A percentile compares a stretch with the other conserved stretches of the same genome.
phyloP scores from a whole-genome alignment of 2,797 vertebrate genomes.

The Heteromormyrus szaboi region DNA sequence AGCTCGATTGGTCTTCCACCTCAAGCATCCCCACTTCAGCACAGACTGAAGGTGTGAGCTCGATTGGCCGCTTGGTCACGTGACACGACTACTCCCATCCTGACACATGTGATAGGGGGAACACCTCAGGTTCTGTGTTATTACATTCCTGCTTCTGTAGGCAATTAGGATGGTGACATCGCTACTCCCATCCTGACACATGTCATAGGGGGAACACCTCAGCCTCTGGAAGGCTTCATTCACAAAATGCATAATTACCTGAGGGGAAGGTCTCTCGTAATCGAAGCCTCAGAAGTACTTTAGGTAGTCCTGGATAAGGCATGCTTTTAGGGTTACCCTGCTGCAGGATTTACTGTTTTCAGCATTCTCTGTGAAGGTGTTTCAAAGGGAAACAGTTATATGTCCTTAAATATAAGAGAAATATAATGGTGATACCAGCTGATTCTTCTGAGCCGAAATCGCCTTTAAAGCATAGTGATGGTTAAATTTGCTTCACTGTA shows the following conservation, averaged over 20 bases:
- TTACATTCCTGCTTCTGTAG: not conserved
- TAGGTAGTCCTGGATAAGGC: not conserved
- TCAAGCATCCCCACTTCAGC: constrained; percentile 46
- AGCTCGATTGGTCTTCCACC: constrained; percentile 19
- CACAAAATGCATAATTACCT: not conserved
- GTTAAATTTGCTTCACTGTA: not conserved
- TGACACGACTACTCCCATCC: too few relatives aligned
- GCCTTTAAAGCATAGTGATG: not conserved
- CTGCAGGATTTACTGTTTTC: not conserved
- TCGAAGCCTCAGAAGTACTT: not conserved
- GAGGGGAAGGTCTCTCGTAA: not conserved
- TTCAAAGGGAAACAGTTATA: not conserved
- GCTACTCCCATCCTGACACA: not conserved
- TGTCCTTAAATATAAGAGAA: not conserved
- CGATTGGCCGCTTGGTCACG: too few relatives aligned
- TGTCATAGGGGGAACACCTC: not conserved
- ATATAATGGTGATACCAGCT: not conserved
- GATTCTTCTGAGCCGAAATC: not conserved
- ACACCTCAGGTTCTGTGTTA: not conserved
- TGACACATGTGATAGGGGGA: not conserved
- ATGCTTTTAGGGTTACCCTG: not conserved
- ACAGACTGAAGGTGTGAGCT: constrained; percentile 23
- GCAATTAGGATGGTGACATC: too few relatives aligned
- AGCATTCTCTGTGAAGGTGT: not conserved
- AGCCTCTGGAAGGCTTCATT: not conserved